A percentile compares a stretch with the other conserved stretches of the same genome.
phyloP scores from a whole-genome alignment of 2,797 vertebrate species.

The Pelodytes ibericus region DNA sequence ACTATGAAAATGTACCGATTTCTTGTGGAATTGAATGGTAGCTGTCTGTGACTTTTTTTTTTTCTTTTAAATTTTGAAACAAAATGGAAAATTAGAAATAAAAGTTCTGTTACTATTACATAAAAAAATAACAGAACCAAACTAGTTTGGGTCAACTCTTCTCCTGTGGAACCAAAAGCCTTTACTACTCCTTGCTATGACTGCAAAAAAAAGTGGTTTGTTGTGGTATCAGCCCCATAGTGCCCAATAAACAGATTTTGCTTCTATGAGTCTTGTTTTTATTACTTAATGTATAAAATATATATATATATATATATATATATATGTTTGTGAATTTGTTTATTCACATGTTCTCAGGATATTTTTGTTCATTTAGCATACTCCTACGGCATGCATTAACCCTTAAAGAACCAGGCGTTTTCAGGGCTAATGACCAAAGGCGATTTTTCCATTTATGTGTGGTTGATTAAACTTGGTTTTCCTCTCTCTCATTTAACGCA shows the following conservation, averaged over 20 bases:
- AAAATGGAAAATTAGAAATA: slow-evolving; percentile 1
- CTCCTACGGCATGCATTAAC: slow-evolving; percentile 2
- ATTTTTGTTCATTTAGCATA: background rate
- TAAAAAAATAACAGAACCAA: slow-evolving; percentile 2
- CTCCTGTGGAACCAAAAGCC: background rate
- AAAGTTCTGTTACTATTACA: background rate
- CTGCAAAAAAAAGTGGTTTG: slow-evolving; percentile 17
- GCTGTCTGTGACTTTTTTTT: slow-evolving; percentile 56
- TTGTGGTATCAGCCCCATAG: slow-evolving; percentile 8
- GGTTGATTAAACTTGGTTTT: too few relatives aligned
- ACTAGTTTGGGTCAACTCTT: background rate
- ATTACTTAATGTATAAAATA: too few relatives aligned
- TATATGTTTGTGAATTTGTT: too few relatives aligned
- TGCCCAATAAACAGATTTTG: slow-evolving; percentile 30
- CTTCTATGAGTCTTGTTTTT: slow-evolving; percentile 11
- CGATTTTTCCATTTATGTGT: too few relatives aligned
- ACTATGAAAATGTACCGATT: slow-evolving; percentile 45
- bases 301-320: too few relatives aligned
- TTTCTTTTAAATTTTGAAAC: slow-evolving; percentile 38
- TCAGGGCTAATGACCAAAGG: too few relatives aligned
- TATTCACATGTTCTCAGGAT: too few relatives aligned
- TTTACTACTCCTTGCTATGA: background rate
- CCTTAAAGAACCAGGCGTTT: too few relatives aligned
- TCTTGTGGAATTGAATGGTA: slow-evolving; percentile 32
- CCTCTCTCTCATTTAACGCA: too few relatives aligned